Percentiles rank a stretch among this genome's conserved stretches.
phyloP scores from a whole-genome alignment of 2,113 vertebrate species.

The Gambusia affinis region DNA sequence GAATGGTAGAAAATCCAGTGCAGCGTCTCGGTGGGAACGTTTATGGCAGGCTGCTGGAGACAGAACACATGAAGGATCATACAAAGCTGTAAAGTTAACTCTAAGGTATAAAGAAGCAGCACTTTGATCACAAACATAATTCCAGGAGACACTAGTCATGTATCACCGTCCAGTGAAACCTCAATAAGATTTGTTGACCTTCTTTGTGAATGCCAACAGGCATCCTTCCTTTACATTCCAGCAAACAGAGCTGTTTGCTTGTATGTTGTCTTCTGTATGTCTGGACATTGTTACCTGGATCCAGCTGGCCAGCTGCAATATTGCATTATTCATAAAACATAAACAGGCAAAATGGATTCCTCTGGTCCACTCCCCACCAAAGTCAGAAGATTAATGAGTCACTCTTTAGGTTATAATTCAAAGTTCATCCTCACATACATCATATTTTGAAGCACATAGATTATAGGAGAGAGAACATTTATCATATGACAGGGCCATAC shows the following conservation, averaged over 20 bases:
- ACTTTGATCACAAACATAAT: not conserved
- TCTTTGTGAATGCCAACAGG: conserved; percentile 48
- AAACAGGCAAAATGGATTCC: conserved; percentile 79
- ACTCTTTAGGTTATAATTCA: conserved; percentile 88
- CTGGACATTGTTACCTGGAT: conserved; percentile 67
- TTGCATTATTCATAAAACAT: conserved; percentile 83
- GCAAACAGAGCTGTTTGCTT: conserved; percentile 75
- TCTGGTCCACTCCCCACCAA: conserved; percentile 76
- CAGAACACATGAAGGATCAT: not conserved
- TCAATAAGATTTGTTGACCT: conserved; percentile 59
- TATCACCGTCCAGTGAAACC: conserved; percentile 15
- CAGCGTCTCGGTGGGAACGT: not conserved
- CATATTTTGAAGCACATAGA: conserved; percentile 89
- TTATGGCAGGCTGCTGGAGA: not conserved
- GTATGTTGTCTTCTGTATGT: conserved; percentile 62
- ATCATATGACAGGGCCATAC: conserved; percentile 82
- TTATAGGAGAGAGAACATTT: conserved; percentile 86
- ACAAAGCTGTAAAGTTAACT: conserved; percentile 5
- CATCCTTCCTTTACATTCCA: conserved; percentile 33
- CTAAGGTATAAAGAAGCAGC: not conserved
- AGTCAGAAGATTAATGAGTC: conserved; percentile 86
- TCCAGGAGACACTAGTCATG: conserved; percentile 24
- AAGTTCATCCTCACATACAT: conserved; percentile 89
- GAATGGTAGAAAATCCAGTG: not conserved
- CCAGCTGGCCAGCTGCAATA: conserved; percentile 76